Conservation (phyloP, 1,140 invertebrate genomes). For the Whitmania pigra region DNA sequence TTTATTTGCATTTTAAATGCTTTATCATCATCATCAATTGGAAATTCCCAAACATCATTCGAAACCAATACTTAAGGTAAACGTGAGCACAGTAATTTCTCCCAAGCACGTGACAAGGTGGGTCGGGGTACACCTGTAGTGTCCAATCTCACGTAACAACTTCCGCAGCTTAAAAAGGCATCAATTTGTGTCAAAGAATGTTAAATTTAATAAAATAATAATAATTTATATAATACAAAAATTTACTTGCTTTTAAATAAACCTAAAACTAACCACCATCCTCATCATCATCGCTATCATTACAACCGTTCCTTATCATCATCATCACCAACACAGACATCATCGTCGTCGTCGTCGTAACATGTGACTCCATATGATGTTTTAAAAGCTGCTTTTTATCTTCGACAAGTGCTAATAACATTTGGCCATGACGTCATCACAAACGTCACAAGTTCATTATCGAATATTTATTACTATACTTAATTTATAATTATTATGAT, state of each 20-base stretch:
- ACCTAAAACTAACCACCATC: no score
- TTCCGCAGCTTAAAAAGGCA: no score
- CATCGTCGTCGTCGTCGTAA: not conserved
- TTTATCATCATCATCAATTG: not conserved
- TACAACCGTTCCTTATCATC: conserved; percentile 23
- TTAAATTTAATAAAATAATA: no score
- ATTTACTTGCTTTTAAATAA: no score
- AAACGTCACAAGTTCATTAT: not conserved
- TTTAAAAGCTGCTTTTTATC: not conserved
- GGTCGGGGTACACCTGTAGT: no score
- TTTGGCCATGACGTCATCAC: not conserved
- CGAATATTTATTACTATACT: not conserved
- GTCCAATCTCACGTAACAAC: no score
- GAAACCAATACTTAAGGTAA: no score
- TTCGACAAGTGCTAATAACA: not conserved
- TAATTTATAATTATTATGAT: not conserved
- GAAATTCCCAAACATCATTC: no score
- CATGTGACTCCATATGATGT: not conserved
- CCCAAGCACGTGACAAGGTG: no score
- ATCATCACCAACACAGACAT: conserved; percentile 25
- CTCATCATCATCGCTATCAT: conserved; percentile 22
- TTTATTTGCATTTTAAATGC: not conserved
- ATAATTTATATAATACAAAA: no score
- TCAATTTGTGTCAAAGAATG: no score
- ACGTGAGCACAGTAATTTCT: no score